A percentile compares a stretch with the other conserved stretches of the same genome.
Evolutionary conservation across 2,113 vertebrate genomes (phyloP).

Genomic region (Vireo altiloquus): DNA sequence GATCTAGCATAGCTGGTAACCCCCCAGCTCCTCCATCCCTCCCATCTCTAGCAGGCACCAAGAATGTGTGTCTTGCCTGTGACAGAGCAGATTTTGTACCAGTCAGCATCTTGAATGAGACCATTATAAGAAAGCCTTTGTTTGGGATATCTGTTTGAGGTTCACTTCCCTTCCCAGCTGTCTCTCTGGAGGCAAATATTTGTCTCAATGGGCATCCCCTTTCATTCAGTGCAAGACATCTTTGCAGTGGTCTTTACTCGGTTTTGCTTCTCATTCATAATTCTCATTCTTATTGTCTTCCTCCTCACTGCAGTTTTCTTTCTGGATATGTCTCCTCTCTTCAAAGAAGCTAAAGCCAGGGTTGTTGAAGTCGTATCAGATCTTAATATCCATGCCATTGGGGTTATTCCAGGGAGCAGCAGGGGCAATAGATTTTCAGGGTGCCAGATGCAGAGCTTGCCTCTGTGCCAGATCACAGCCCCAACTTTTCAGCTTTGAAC

Average conservation of each 20-base stretch:
- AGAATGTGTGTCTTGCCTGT: rapidly evolving
- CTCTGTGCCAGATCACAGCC: neutral
- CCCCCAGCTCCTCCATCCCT: neutral
- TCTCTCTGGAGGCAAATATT: neutral
- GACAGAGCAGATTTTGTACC: neutral
- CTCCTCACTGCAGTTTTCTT: neutral
- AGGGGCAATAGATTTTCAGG: neutral
- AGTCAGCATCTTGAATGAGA: constrained; percentile 31
- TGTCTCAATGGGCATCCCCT: neutral
- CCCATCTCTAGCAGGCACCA: neutral
- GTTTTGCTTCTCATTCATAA: neutral
- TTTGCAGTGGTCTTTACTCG: neutral
- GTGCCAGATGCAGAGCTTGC: neutral
- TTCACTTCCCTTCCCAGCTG: constrained; percentile 46
- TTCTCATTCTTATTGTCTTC: neutral
- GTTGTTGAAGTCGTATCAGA: neutral
- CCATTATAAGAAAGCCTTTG: constrained; percentile 30
- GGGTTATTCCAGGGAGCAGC: neutral
- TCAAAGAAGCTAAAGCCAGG: neutral
- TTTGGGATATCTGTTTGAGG: neutral
- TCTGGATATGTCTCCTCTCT: neutral
- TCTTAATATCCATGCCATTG: rapidly evolving
- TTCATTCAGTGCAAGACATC: neutral
- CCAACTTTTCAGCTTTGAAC: neutral
- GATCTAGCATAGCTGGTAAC: neutral